These are phyloP conservation scores for Hemithea aestivaria DNA, from an alignment of 2,888 invertebrate genomes.

Conservation along the genomic window DNA sequence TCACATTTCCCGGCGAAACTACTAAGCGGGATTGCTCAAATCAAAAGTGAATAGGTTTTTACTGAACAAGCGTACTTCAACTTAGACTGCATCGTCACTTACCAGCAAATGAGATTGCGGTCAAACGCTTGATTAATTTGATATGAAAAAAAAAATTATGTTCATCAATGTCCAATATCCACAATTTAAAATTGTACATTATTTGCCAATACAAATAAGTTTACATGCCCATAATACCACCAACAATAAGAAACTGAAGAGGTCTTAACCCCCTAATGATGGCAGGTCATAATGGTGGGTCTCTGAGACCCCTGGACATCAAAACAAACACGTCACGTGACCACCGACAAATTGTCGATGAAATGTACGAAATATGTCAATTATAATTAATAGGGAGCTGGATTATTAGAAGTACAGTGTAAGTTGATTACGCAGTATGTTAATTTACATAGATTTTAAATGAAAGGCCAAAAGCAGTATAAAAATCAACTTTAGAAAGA, in stretches of 20 bases:
- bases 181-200: not conserved
- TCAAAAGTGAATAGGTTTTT: too few species aligned
- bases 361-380: conserved; percentile 71
- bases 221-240: conserved; percentile 16
- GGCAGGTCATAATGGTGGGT: conserved; percentile 32
- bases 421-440: conserved; percentile 9
- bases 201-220: conserved; percentile 6
- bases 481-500: too few species aligned
- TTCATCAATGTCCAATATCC: not conserved
- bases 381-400: conserved; percentile 72
- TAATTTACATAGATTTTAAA: too few species aligned
- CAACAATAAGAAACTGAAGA: conserved; percentile 34
- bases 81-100: too few species aligned
- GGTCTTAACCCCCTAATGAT: conserved; percentile 45
- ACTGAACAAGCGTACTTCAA: too few species aligned
- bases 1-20: too few species aligned
- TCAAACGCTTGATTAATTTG: too few species aligned
- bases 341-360: conserved; percentile 63
- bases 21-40: too few species aligned
- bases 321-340: conserved; percentile 74
- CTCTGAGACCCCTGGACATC: conserved; percentile 63
- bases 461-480: too few species aligned
- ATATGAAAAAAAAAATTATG: too few species aligned
- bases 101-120: too few species aligned
- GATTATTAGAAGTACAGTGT: conserved; percentile 42